Evolutionary conservation across 2,113 vertebrate genomes (phyloP).

Genomic region (Microcebus murinus): DNA sequence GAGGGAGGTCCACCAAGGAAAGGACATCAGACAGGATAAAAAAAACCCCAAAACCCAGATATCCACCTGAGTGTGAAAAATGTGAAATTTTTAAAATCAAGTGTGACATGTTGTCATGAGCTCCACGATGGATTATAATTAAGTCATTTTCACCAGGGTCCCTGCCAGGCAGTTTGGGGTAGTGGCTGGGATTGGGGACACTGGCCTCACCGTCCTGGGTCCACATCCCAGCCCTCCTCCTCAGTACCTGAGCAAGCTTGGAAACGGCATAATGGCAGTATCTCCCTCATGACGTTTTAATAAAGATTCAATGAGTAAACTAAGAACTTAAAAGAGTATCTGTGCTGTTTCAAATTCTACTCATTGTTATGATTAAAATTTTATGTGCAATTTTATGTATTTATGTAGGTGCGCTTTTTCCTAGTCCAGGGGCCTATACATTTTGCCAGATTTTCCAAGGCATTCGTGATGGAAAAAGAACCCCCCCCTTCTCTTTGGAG

Average conservation of each 20-base stretch:
- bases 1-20: not conserved
- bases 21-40: not conserved
- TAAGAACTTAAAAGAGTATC: too few species aligned
- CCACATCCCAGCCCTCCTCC: not conserved
- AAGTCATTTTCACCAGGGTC: not conserved
- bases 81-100: not conserved
- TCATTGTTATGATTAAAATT: not conserved
- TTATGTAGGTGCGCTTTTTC: not conserved
- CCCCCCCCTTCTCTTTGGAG: not conserved
- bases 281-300: not conserved
- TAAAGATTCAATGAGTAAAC: not conserved
- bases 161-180: not conserved
- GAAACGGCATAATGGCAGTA: fast-evolving
- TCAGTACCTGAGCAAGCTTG: not conserved
- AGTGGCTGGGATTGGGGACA: not conserved
- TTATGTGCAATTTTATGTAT: not conserved
- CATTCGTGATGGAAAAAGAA: not conserved
- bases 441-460: not conserved
- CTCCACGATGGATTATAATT: not conserved
- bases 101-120: not conserved
- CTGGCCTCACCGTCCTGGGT: not conserved
- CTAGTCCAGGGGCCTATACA: not conserved
- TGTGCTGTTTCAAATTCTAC: not conserved
- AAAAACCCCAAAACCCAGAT: not conserved
- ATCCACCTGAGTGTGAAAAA: not conserved